phyloP scores from a whole-genome alignment of 2,888 invertebrate genomes.

The Uloborus plumipes region DNA sequence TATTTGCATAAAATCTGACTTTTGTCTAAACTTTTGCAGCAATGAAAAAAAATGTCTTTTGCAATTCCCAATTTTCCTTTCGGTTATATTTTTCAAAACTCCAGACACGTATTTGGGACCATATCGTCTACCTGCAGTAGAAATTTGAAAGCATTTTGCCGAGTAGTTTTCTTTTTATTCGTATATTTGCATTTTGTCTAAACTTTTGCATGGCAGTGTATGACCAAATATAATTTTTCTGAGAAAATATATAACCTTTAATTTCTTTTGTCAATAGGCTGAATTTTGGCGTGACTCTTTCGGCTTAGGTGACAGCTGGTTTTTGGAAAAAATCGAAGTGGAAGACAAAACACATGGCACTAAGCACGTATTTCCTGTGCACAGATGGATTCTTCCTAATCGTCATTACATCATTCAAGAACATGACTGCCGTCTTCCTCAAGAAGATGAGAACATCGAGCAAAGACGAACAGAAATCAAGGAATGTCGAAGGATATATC shows the following conservation, averaged over 20 bases:
- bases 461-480: constrained; percentile 70
- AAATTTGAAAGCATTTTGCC: too few species aligned
- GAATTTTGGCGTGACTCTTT: constrained; percentile 71
- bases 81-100: too few species aligned
- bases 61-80: too few species aligned
- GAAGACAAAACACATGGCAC: constrained; percentile 65
- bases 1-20: too few species aligned
- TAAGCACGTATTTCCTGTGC: constrained; percentile 70
- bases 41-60: too few species aligned
- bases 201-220: neutral
- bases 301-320: constrained; percentile 72
- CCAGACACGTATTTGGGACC: too few species aligned
- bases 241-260: neutral
- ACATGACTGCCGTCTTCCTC: constrained; percentile 72
- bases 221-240: neutral
- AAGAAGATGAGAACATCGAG: constrained; percentile 70
- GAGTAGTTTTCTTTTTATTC: too few species aligned
- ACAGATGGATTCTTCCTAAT: constrained; percentile 72
- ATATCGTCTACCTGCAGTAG: too few species aligned
- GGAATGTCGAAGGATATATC: constrained; percentile 69
- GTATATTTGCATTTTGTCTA: too few species aligned
- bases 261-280: constrained; percentile 58
- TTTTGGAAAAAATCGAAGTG: constrained; percentile 68
- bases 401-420: constrained; percentile 70
- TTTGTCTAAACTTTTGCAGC: too few species aligned